Base-by-base conservation (phyloP, 2,888 invertebrate species). In the Arctia plantaginis region DNA sequence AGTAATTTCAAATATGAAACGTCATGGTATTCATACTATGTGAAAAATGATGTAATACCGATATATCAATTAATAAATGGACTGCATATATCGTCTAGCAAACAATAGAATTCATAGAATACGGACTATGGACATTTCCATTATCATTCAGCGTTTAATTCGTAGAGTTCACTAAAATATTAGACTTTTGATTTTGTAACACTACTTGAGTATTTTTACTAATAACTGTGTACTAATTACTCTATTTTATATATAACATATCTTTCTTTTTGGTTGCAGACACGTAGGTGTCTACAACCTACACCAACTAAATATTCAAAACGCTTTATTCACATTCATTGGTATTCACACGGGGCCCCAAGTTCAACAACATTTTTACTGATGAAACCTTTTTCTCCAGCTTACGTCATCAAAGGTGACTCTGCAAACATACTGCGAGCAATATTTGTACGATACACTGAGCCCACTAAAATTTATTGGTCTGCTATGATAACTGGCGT, bases 361-460 rank as follows among this genome's bases (percentile, higher is more conserved):
- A 79, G 82, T 76, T 80, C 84, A 84, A 84, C 71, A 80, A 79
- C 82, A 78, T 79, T 72, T 73, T 82, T 80, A 79, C 76, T 76
- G 64, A 71, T 70, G 77, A 69, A 79, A 77, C 76, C 81, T 80
- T 84, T 83, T 81, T 84, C 75, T 80, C 66, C 51, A 30, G 70
- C 74, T 69, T 74, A 77, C 79, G 81, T 79, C 78, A 80, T 72
- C 66, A 66, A 76, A 74, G 70, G 77, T 78, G 67, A 72, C 72
- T 70, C 78, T 41, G 44, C 66, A 73, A 76, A 80, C 78, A 80
- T 74, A 44, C 73, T 72, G 70, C 69, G 20, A 15, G 55, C 76
- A 82, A 83, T 79, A 83, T 83, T 82, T 80, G 71, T 76, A 74
- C 74, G 62, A 75, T 75, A 79, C 72, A 79, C 59, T 74, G 68